These are phyloP conservation scores for Alethe diademata DNA, from an alignment of 2,113 vertebrate species.

Conservation along the genomic window DNA sequence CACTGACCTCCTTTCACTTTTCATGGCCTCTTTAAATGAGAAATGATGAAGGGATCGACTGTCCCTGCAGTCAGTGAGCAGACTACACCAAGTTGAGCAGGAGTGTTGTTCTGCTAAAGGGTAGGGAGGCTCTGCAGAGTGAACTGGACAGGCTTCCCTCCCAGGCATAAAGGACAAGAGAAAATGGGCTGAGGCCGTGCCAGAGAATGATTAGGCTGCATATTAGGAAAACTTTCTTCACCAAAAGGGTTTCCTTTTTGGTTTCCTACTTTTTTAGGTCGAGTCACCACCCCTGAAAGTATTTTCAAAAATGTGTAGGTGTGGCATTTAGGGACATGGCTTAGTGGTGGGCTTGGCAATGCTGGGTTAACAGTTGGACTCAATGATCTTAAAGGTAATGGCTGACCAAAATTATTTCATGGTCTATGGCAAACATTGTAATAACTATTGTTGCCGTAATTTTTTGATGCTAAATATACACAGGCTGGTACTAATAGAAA, in stretches of 20 bases:
- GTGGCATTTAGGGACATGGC: not conserved
- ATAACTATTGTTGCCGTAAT: not conserved
- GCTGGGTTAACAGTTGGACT: not conserved
- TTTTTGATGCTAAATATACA: not conserved
- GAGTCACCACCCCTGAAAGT: too few relatives aligned
- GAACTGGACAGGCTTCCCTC: not conserved
- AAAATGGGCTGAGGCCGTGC: not conserved
- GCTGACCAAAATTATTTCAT: not conserved
- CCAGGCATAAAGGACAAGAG: not conserved
- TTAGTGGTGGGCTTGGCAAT: not conserved
- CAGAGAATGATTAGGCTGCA: not conserved
- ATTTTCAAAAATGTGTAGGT: not conserved
- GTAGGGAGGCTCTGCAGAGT: not conserved
- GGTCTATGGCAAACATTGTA: not conserved
- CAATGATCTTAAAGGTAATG: not conserved
- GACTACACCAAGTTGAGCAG: not conserved
- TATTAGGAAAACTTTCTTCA: not conserved
- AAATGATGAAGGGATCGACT: not conserved
- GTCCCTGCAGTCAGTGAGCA: accelerated
- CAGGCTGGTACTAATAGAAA: not conserved
- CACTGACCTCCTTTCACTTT: not conserved
- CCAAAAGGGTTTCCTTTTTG: not conserved
- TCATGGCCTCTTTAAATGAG: not conserved
- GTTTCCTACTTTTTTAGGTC: too few relatives aligned
- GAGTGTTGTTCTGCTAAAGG: not conserved